phyloP scores from a whole-genome alignment of 2,113 vertebrate species.

The Nanorana parkeri region DNA sequence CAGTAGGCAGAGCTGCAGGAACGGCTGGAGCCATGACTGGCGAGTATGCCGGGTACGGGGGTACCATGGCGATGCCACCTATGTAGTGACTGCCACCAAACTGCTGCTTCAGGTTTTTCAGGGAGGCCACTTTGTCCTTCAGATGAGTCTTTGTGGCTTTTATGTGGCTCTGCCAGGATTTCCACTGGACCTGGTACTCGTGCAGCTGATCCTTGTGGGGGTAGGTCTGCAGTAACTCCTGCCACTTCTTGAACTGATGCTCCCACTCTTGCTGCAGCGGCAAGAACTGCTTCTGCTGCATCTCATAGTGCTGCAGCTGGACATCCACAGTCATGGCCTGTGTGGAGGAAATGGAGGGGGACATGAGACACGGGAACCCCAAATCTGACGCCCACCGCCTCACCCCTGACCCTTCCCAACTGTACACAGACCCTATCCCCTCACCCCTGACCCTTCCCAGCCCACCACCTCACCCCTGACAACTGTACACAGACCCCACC shows the following conservation, averaged over 20 bases:
- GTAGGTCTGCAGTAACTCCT: slow-evolving; percentile 91
- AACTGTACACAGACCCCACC: no score
- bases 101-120: slow-evolving; percentile 86
- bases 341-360: background rate
- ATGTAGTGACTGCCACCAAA: slow-evolving; percentile 70
- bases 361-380: background rate
- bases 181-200: slow-evolving; percentile 95
- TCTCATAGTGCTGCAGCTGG: slow-evolving; percentile 89
- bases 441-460: no score
- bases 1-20: slow-evolving; percentile 9
- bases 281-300: slow-evolving; percentile 90
- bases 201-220: slow-evolving; percentile 96
- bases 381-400: no score
- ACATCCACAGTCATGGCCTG: slow-evolving; percentile 90
- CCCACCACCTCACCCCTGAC: background rate
- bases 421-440: background rate
- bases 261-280: slow-evolving; percentile 93
- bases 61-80: slow-evolving; percentile 76
- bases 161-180: slow-evolving; percentile 97
- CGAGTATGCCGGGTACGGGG: slow-evolving; percentile 80
- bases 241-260: slow-evolving; percentile 88
- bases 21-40: slow-evolving; percentile 46
- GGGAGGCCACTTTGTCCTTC: slow-evolving; percentile 84
- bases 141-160: slow-evolving; percentile 88
- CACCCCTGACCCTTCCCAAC: no score